phyloP scores from a whole-genome alignment of 2,888 invertebrate genomes.

The Latheticus oryzae region DNA sequence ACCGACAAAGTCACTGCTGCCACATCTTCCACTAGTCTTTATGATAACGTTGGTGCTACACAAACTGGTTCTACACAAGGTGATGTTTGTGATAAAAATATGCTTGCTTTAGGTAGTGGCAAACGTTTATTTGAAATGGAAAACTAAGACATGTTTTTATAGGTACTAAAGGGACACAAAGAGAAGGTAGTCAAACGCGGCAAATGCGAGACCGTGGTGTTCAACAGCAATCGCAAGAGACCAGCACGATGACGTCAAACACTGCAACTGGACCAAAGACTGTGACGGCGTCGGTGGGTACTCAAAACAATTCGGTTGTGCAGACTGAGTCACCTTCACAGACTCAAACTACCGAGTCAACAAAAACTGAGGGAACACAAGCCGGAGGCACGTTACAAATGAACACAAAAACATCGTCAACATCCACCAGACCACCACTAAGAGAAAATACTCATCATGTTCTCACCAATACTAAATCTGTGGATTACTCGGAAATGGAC shows the following conservation, averaged over 20 bases:
- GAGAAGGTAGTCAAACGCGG: conserved; percentile 62
- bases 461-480: conserved; percentile 69
- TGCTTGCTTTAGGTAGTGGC: conserved; percentile 35
- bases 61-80: conserved; percentile 63
- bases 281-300: conserved; percentile 75
- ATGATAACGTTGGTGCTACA: conserved; percentile 79
- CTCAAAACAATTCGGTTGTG: conserved; percentile 73
- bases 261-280: conserved; percentile 74
- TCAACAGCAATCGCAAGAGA: conserved; percentile 80
- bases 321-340: conserved; percentile 63
- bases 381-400: conserved; percentile 80
- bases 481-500: conserved; percentile 77
- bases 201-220: conserved; percentile 64
- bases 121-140: too few relatives aligned
- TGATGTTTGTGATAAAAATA: conserved; percentile 48
- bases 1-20: conserved; percentile 83
- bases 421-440: conserved; percentile 67
- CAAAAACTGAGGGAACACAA: conserved; percentile 85
- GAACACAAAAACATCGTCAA: conserved; percentile 69
- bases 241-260: conserved; percentile 75
- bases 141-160: not conserved
- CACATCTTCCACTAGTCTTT: conserved; percentile 88
- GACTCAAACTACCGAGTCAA: conserved; percentile 66
- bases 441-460: conserved; percentile 66
- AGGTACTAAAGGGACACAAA: conserved; percentile 65